Base-by-base conservation (phyloP, 2,888 invertebrate species). In the Drosophila engyochracea region DNA sequence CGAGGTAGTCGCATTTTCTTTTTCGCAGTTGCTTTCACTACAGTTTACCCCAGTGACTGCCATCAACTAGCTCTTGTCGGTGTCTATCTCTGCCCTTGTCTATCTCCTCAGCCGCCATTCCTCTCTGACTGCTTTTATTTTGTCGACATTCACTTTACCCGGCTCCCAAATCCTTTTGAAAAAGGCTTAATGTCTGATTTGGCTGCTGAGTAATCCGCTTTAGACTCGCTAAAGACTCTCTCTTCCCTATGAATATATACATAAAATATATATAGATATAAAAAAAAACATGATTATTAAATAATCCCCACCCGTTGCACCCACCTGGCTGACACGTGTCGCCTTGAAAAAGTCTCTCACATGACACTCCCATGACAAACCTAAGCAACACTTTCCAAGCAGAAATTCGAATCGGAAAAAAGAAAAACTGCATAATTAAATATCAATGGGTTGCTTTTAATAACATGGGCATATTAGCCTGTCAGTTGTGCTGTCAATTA, bases 181-280 rank as follows among this genome's bases (percentile, higher is more conserved):
- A 81, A 85, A 74, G 82, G 88, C 82, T 85, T 85, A 80, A 79
- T 81, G 85, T 85, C 85, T 81, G 81, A 80, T 76, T 81, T 74
- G 75, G 70, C 68, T 79, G 76, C 75, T 69, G 37, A 30, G 80
- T 85, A 85, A 85, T 85, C 88, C 77, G 85, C 88, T 88, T 85
- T 80, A 54, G 73, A 72, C 80, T 66, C 65, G 68, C 35, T n/a
- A 53, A 61, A 51, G 53, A 47, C 58, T 33, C 68, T 57, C 28
- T 28, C 22, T 54, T 44, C 71, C 31, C 65, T 62, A 73, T 66
- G 70, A 62, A 69, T 63, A 63, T 33, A 58, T 33, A 41, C 31
- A 31, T 22, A 6, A 30, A 33, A 37, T 51, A 30, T 16, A 25
- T 7, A 47, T 7, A 52, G 6, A 37, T 19, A 33, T 16, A 28